Percentiles rank a stretch among this genome's conserved stretches.
Evolutionary conservation across 2,113 vertebrate species (phyloP).

Genomic region (Cyrtonyx montezumae): DNA sequence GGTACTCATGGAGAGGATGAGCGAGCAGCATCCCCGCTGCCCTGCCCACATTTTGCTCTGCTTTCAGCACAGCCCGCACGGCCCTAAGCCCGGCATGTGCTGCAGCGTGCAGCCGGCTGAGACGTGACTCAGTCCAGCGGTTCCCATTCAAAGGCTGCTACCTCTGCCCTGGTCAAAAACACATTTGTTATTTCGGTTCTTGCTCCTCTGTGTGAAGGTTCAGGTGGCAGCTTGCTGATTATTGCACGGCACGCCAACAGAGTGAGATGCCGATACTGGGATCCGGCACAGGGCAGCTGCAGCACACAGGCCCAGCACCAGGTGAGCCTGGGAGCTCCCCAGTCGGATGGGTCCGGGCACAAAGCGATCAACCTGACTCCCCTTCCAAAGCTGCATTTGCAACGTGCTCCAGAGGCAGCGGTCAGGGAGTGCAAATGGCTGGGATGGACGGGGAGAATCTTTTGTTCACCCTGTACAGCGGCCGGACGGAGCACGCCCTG

Average conservation of each 20-base stretch:
- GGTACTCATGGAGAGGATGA: rapidly evolving
- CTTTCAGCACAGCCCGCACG: not conserved
- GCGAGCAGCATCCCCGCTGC: not conserved
- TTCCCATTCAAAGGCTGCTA: conserved; percentile 35
- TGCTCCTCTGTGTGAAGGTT: conserved; percentile 48
- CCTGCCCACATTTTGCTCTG: rapidly evolving
- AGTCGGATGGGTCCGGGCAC: not conserved
- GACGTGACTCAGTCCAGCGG: conserved; percentile 23
- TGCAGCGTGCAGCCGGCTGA: conserved; percentile 41
- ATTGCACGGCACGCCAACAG: not conserved
- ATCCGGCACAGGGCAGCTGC: not conserved
- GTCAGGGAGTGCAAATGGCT: not conserved
- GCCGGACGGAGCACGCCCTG: not conserved
- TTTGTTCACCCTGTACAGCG: not conserved
- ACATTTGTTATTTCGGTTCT: conserved; percentile 44
- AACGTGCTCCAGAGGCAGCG: not conserved
- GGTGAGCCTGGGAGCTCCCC: not conserved
- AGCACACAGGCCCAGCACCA: too few relatives aligned
- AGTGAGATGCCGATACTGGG: not conserved
- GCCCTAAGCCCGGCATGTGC: not conserved
- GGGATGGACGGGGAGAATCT: not conserved
- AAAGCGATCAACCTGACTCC: not conserved
- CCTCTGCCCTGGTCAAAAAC: conserved; percentile 54
- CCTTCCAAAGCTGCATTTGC: not conserved
- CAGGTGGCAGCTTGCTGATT: conserved; percentile 8